A percentile compares a stretch with the other conserved stretches of the same genome.
Conservation (phyloP, 2,797 vertebrate genomes). For the Vireo griseus region DNA sequence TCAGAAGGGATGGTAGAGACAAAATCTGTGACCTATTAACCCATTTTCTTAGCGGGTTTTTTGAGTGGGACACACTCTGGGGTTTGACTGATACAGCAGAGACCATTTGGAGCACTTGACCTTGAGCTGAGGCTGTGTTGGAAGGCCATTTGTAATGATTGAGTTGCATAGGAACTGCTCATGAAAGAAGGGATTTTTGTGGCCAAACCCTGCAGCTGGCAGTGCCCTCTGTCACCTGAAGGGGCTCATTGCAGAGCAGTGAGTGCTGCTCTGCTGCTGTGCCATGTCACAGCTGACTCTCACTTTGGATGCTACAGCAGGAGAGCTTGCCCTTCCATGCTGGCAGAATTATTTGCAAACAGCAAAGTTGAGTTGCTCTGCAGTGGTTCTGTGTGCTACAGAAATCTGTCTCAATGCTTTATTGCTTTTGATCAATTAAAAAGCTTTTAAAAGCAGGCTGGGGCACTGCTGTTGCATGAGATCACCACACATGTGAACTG, state of each 20-base stretch:
- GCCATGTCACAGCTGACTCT: not conserved
- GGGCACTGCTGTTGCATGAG: not conserved
- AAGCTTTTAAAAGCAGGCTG: not conserved
- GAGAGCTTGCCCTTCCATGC: not conserved
- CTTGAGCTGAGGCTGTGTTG: not conserved
- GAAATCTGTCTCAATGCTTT: not conserved
- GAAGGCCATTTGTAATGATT: not conserved
- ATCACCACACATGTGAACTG: not conserved
- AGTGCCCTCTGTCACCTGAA: not conserved
- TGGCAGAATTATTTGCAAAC: not conserved
- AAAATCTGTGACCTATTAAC: not conserved
- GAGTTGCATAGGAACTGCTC: not conserved
- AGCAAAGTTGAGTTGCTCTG: not conserved
- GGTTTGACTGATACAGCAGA: not conserved
- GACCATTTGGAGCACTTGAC: not conserved
- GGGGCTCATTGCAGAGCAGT: not conserved
- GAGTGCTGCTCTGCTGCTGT: not conserved
- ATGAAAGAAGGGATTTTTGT: not conserved
- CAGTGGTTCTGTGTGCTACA: not conserved
- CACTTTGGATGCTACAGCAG: not conserved
- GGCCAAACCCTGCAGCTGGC: not conserved
- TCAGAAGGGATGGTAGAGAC: not conserved
- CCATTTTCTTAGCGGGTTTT: not conserved
- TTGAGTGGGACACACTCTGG: not conserved
- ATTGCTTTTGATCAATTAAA: not conserved